Conservation (phyloP, 2,113 vertebrate genomes). For the Alligator sinensis region DNA sequence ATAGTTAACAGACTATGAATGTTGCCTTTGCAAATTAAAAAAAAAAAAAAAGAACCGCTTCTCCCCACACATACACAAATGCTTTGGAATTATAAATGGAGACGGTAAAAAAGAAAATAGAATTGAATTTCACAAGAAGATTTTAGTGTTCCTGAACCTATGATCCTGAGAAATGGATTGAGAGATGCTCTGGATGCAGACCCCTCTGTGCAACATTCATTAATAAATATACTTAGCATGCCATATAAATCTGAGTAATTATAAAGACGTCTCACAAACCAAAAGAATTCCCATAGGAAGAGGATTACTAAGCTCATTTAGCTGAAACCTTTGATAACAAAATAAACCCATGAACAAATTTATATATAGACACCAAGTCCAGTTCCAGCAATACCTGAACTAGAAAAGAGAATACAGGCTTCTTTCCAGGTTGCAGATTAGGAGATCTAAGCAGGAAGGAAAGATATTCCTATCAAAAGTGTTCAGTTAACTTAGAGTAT, state of each 20-base stretch:
- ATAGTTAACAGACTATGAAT: background rate
- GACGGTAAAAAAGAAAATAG: background rate
- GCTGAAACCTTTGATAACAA: background rate
- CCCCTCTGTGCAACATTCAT: background rate
- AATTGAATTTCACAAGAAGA: background rate
- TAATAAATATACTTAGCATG: background rate
- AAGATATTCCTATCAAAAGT: background rate
- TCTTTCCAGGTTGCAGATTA: background rate
- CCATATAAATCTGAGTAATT: background rate
- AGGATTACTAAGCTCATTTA: background rate
- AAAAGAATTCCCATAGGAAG: background rate
- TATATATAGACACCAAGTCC: background rate
- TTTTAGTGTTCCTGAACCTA: background rate
- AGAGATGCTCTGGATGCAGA: background rate
- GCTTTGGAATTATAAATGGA: background rate
- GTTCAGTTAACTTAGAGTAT: too few species aligned
- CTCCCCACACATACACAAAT: too few species aligned
- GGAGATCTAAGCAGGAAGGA: fast-evolving
- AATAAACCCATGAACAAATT: background rate
- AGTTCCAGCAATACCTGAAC: background rate
- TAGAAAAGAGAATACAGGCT: fast-evolving
- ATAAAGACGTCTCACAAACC: background rate
- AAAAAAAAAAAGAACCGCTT: background rate
- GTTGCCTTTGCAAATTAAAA: background rate
- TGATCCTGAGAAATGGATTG: background rate